phyloP scores from a whole-genome alignment of 2,888 invertebrate genomes.

The Campaea margaritaria region DNA sequence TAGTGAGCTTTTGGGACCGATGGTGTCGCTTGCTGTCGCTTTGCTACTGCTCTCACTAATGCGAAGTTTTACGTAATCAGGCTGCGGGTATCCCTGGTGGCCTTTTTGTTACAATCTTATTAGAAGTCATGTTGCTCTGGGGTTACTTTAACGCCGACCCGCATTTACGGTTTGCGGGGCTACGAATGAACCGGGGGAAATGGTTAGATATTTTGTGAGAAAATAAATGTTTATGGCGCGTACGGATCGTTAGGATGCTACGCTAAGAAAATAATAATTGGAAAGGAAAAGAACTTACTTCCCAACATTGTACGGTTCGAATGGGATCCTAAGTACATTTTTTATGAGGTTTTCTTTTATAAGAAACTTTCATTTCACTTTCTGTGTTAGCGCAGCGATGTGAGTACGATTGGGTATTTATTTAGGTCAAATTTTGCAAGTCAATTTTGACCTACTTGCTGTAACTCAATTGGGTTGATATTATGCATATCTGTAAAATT shows the following conservation, averaged over 20 bases:
- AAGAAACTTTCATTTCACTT: no score
- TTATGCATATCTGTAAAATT: no score
- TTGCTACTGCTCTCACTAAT: no score
- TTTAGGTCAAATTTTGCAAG: no score
- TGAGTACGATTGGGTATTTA: no score
- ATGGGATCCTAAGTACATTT: not conserved
- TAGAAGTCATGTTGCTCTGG: conserved; percentile 41
- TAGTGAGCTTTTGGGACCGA: no score
- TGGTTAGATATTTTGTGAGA: conserved; percentile 11
- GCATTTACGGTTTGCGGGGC: conserved; percentile 32
- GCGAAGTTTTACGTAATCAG: no score
- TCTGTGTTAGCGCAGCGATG: no score
- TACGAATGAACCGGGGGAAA: conserved; percentile 17
- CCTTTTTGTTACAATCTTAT: conserved; percentile 36
- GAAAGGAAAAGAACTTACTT: not conserved
- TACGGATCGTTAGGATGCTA: conserved; percentile 2
- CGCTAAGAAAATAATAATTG: conserved; percentile 6
- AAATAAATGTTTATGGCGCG: conserved; percentile 18
- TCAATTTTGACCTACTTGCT: no score
- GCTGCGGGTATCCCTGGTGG: conserved; percentile 16
- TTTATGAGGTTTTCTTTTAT: no score
- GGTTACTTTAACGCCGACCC: conserved; percentile 34
- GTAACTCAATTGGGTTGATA: no score
- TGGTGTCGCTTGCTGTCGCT: no score
- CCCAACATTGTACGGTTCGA: not conserved